Evolutionary conservation across 2,113 vertebrate genomes (phyloP).

Genomic region (human (Homo sapiens)): GRCh38 chr12:23440501-23441000

Average conservation of each 20-base stretch:
- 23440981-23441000: background rate
- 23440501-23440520: constrained; percentile 45
- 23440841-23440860: background rate
- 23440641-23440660: background rate
- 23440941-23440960: background rate
- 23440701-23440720: background rate
- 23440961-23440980: background rate
- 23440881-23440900: background rate
- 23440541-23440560: constrained; percentile 59
- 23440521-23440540: constrained; percentile 59
- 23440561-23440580: constrained; percentile 54
- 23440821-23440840: background rate
- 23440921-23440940: background rate
- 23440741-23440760: background rate
- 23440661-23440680: background rate
- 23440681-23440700: background rate
- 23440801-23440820: background rate
- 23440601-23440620: background rate
- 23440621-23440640: background rate
- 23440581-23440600: constrained; percentile 59
- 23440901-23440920: background rate
- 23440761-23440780: background rate
- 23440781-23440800: background rate
- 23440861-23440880: background rate
- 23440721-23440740: background rate